These are phyloP conservation scores for Drosophila watanabei DNA, from an alignment of 1,140 invertebrate species.

Conservation along the genomic window DNA sequence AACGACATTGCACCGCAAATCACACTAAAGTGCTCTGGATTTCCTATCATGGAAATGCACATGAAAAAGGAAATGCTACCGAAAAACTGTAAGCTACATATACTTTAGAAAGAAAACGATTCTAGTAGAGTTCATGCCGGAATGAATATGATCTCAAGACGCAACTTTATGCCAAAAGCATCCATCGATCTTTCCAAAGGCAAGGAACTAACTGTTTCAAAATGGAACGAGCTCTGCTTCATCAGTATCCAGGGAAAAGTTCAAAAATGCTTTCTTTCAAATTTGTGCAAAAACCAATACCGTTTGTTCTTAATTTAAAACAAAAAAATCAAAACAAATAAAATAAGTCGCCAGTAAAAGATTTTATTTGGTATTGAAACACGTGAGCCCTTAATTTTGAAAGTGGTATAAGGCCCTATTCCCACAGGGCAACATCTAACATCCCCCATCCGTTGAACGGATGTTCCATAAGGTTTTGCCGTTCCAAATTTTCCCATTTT, in stretches of 20 bases:
- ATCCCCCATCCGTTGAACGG: too few species aligned
- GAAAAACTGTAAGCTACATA: background rate
- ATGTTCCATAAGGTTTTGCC: too few species aligned
- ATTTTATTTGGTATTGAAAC: too few species aligned
- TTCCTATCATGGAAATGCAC: background rate
- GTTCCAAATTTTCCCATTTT: too few species aligned
- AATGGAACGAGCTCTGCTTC: background rate
- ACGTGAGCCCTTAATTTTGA: too few species aligned
- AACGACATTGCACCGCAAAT: slow-evolving; percentile 24
- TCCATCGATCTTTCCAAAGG: background rate
- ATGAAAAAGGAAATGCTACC: background rate
- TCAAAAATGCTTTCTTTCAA: background rate
- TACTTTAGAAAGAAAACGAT: background rate
- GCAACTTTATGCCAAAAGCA: background rate
- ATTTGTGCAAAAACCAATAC: too few species aligned
- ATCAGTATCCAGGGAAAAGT: background rate
- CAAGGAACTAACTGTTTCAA: background rate
- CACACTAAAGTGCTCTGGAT: slow-evolving; percentile 6
- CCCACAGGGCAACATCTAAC: too few species aligned
- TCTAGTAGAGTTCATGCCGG: background rate
- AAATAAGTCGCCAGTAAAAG: too few species aligned
- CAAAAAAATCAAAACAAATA: too few species aligned
- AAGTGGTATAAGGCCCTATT: too few species aligned
- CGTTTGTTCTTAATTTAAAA: too few species aligned
- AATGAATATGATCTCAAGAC: background rate